phyloP scores from a whole-genome alignment of 1,140 invertebrate species.

The Drosophila ohnishii region DNA sequence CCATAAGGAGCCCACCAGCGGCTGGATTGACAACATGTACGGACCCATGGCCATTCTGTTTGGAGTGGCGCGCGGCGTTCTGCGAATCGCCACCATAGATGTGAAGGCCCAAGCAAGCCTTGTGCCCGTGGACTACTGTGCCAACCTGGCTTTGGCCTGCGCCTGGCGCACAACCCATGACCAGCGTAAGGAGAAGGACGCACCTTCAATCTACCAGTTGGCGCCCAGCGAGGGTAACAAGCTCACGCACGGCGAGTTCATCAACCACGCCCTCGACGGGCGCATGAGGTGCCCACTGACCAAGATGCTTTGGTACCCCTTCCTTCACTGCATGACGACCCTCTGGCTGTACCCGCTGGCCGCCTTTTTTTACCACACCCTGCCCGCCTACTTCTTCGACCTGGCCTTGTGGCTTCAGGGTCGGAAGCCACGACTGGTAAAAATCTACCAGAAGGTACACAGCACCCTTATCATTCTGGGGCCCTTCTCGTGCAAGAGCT shows the following conservation, averaged over 20 bases:
- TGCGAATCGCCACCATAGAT: slow-evolving; percentile 85
- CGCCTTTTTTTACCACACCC: slow-evolving; percentile 84
- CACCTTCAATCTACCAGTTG: slow-evolving; percentile 87
- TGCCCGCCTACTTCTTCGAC: slow-evolving; percentile 86
- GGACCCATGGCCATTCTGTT: slow-evolving; percentile 91
- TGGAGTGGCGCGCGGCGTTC: slow-evolving; percentile 88
- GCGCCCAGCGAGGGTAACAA: slow-evolving; percentile 86
- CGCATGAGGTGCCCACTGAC: slow-evolving; percentile 70
- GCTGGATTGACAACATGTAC: slow-evolving; percentile 96
- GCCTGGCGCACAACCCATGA: slow-evolving; percentile 86
- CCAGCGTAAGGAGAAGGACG: slow-evolving; percentile 8
- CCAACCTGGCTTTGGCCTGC: slow-evolving; percentile 89
- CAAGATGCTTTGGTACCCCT: slow-evolving; percentile 84
- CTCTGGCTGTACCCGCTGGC: slow-evolving; percentile 81
- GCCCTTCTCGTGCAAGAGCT: slow-evolving; percentile 88
- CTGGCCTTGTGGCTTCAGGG: slow-evolving; percentile 82
- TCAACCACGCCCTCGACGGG: slow-evolving; percentile 60
- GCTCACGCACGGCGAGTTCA: slow-evolving; percentile 86
- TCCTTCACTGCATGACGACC: slow-evolving; percentile 76
- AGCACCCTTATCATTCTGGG: slow-evolving; percentile 86
- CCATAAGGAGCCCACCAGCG: slow-evolving; percentile 87
- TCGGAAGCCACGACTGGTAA: slow-evolving; percentile 83
- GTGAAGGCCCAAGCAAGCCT: slow-evolving; percentile 86
- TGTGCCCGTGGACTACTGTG: slow-evolving; percentile 91
- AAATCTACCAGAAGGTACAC: slow-evolving; percentile 88